Percentiles rank a stretch among this genome's conserved stretches.
Evolutionary conservation across 2,797 vertebrate species (phyloP).

Genomic region (Chelonia mydas): DNA sequence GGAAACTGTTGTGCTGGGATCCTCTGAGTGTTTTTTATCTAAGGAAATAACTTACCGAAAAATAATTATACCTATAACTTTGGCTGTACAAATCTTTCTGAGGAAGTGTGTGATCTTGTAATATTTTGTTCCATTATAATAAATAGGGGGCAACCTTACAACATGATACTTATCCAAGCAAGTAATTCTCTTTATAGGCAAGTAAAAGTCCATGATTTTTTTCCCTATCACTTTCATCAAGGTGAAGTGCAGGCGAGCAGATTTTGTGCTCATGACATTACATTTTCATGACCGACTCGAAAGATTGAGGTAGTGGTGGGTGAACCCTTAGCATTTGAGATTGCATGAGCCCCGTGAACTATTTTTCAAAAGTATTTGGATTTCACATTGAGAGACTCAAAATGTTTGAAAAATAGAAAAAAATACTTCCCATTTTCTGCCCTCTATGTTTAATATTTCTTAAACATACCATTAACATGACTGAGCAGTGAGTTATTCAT

Average conservation of each 20-base stretch:
- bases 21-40: not conserved
- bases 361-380: not conserved
- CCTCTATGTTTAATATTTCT: not conserved
- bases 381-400: not conserved
- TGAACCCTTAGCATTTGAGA: not conserved
- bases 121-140: not conserved
- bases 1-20: not conserved
- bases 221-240: not conserved
- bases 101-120: not conserved
- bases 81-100: not conserved
- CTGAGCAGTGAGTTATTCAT: not conserved
- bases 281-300: not conserved
- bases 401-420: not conserved
- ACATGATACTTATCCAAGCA: not conserved
- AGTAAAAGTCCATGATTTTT: not conserved
- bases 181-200: not conserved
- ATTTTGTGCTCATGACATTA: not conserved
- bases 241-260: not conserved
- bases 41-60: not conserved
- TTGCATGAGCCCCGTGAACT: not conserved
- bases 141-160: not conserved
- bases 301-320: not conserved
- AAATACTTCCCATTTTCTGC: not conserved
- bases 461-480: not conserved
- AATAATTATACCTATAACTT: not conserved